Evolutionary conservation across 1,140 invertebrate genomes (phyloP).

Genomic region (Heterodera schachtii): DNA sequence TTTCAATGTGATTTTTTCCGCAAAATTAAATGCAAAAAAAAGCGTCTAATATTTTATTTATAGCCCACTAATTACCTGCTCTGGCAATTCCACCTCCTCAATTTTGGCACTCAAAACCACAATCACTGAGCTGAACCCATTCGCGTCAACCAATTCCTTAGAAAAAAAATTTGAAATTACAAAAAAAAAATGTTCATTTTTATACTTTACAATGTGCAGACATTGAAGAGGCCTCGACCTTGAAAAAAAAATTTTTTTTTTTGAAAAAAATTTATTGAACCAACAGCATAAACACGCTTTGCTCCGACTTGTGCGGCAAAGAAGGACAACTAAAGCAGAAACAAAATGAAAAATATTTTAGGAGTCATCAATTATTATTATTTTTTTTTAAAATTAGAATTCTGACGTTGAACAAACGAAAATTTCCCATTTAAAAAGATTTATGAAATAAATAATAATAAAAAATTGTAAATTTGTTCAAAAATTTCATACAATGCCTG

Average conservation of each 20-base stretch:
- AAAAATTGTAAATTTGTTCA: not conserved
- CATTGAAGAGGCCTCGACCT: constrained; percentile 95
- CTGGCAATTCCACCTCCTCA: constrained; percentile 92
- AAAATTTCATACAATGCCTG: constrained; percentile 77
- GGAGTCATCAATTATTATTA: too few relatives aligned
- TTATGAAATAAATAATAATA: too few relatives aligned
- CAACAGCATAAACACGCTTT: constrained; percentile 84
- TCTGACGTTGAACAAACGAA: too few relatives aligned
- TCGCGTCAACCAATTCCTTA: constrained; percentile 81
- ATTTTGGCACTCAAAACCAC: constrained; percentile 95
- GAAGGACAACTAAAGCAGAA: constrained; percentile 77
- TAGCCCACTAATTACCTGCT: constrained; percentile 70
- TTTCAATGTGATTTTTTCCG: too few relatives aligned
- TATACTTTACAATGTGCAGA: constrained; percentile 87
- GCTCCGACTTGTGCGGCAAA: constrained; percentile 97
- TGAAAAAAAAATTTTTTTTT: not conserved
- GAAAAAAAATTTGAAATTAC: constrained; percentile 27
- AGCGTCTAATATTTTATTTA: too few relatives aligned
- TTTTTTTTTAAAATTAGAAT: too few relatives aligned
- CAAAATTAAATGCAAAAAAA: too few relatives aligned
- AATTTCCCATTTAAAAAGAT: too few relatives aligned
- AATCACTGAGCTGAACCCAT: constrained; percentile 83
- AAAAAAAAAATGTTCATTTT: constrained; percentile 30
- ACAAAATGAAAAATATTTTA: too few relatives aligned
- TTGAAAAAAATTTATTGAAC: not conserved